Base-by-base conservation (phyloP, 1,140 invertebrate genomes). In the Asobara japonica region DNA sequence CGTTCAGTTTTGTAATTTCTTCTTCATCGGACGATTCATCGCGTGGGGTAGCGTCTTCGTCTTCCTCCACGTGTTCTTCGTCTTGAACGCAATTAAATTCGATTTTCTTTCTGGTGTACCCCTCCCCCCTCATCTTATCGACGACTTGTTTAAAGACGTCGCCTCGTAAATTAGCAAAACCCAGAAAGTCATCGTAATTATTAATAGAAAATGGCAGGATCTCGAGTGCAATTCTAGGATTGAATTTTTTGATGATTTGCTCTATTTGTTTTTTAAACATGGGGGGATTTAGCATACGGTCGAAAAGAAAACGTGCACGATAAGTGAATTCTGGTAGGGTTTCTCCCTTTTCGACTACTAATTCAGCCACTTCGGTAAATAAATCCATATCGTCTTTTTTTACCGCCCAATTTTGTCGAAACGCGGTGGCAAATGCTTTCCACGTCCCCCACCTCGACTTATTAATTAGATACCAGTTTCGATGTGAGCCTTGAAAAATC, bases 381-480 rank as follows among this genome's bases (percentile, higher is more conserved):
- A 72, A 51, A 29, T 72, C 71, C 25, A 51, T 67, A 22, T 72
- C 71, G 22, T 51, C 51, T 60, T 72, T 72, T 33, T 30, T 41
- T 2, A 68, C 65, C 4, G 29, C 65, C 71, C 71, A 72, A 61
- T 60, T 56, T 30, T 33, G 41, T 30, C 38, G 65, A 56, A 72
- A 68, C 11, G 71, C 64, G 5, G 10, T 29, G 2, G 65, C 45
- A 45, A 72, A 72, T 27, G 67, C 71, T 62, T 31, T 68, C 65
- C 64, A 72, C 3, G 71, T 30, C 18, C 30, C 36, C 64, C 65
- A 72, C 4, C 25, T 30, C 31, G 22, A 5, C 66, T 68, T 66
- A 11, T 72, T 72, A 16, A 72, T 67, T 33, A 62, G 27, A 61
- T 72, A 72, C 71, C 71, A 72, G n/a, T 48, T 22, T 31, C 71